Percentiles rank a stretch among this genome's conserved stretches.
Evolutionary conservation across 2,797 vertebrate genomes (phyloP).

Genomic region (Dromococcyx pavoninus): DNA sequence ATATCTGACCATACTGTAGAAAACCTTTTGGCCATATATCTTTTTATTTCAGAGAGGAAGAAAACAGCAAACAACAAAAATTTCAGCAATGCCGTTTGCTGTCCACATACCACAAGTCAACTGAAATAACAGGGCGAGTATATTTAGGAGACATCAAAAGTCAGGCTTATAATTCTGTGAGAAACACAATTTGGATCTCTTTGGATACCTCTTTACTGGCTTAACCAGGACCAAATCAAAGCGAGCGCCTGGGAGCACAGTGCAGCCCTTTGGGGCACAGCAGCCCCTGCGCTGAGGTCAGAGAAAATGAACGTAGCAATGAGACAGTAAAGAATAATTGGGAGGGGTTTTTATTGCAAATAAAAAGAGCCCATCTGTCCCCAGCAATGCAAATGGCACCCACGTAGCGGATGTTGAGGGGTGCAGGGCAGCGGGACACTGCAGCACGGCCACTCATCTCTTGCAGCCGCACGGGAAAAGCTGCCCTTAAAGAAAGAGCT

Average conservation of each 20-base stretch:
- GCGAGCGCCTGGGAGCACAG: rapidly evolving
- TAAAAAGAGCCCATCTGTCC: rapidly evolving
- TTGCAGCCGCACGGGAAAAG: neutral
- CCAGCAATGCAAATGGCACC: neutral
- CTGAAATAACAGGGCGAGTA: neutral
- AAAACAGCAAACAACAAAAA: neutral
- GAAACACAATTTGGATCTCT: neutral
- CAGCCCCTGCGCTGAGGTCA: rapidly evolving
- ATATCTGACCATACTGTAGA: neutral
- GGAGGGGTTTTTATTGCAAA: neutral
- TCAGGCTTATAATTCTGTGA: neutral
- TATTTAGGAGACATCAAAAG: neutral
- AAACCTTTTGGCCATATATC: neutral
- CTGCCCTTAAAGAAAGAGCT: neutral
- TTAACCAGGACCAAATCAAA: neutral
- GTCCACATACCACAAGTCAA: neutral
- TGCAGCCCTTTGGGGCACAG: neutral
- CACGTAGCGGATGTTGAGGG: neutral
- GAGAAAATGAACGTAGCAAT: rapidly evolving
- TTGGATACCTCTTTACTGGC: neutral
- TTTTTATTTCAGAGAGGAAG: neutral
- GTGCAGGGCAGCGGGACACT: neutral
- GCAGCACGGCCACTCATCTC: neutral
- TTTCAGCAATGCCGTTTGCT: neutral
- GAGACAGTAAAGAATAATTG: neutral